These are phyloP conservation scores for Clavelina lepadiformis DNA, from an alignment of 23 tunicate genomes.

Conservation along the genomic window DNA sequence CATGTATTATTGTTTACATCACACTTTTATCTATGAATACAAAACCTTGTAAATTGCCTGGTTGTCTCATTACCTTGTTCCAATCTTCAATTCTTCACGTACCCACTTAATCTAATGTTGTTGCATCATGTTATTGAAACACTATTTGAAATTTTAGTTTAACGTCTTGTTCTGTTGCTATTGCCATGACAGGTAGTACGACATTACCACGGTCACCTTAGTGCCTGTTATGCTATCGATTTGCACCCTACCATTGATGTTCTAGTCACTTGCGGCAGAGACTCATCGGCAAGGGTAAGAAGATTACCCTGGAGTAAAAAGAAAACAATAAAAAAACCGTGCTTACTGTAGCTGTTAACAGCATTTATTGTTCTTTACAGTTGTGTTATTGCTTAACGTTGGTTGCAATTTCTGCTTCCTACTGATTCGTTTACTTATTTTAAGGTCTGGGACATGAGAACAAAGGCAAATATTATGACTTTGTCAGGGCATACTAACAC, in stretches of 20 bases:
- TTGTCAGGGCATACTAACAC: conserved; percentile 94
- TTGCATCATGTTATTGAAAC: too few species aligned
- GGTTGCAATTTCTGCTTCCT: neutral
- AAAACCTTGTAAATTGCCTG: too few species aligned
- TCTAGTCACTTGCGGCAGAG: conserved; percentile 84
- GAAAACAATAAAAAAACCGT: neutral
- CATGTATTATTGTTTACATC: too few species aligned
- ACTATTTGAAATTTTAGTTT: too few species aligned
- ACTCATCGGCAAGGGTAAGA: conserved; percentile 50
- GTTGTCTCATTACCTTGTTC: too few species aligned
- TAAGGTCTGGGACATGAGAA: conserved; percentile 95
- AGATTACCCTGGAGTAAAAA: neutral
- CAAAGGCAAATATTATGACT: conserved; percentile 97
- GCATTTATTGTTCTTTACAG: neutral
- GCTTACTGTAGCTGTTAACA: neutral
- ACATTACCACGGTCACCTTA: conserved; percentile 95
- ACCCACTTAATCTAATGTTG: too few species aligned
- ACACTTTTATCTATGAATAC: too few species aligned
- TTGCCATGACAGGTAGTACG: conserved; percentile 48
- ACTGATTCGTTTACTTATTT: neutral
- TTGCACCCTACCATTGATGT: conserved; percentile 95
- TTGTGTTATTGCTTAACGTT: neutral
- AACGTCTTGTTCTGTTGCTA: neutral
- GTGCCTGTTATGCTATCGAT: conserved; percentile 91
- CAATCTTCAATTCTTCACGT: too few species aligned